Evolutionary conservation across 2,888 invertebrate species (phyloP).

Genomic region (Brenthis daphne): DNA sequence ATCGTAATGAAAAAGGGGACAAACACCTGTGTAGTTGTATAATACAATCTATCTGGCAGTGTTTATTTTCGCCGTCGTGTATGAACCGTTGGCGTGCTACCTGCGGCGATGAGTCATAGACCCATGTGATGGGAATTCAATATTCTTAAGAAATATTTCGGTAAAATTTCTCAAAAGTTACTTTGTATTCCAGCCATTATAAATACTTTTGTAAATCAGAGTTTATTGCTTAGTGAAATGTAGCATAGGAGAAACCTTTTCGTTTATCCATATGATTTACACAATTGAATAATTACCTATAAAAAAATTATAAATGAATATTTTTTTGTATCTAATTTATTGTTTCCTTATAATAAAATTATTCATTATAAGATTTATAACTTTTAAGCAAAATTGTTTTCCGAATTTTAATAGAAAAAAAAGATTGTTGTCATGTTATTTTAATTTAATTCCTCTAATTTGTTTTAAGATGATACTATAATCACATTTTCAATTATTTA

Average conservation of each 20-base stretch:
- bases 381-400: no score
- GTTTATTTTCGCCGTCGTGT: conserved; percentile 22
- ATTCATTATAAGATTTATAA: no score
- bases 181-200: no score
- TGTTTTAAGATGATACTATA: no score
- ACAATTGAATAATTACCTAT: no score
- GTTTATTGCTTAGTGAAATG: no score
- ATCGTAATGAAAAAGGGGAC: conserved; percentile 8
- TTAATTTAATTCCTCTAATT: not conserved
- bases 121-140: not conserved
- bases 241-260: no score
- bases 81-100: conserved; percentile 5
- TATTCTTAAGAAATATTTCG: not conserved
- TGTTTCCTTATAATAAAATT: no score
- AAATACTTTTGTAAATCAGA: no score
- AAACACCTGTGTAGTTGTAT: conserved; percentile 33
- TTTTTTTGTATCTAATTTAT: no score
- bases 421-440: not conserved
- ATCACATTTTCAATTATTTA: not conserved
- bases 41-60: conserved; percentile 13
- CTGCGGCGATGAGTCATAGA: conserved; percentile 34
- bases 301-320: no score
- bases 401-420: not conserved
- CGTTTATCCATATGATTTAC: no score
- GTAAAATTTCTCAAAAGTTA: not conserved